phyloP scores from a whole-genome alignment of 2,888 invertebrate genomes.

The Trissolcus brochymenae region DNA sequence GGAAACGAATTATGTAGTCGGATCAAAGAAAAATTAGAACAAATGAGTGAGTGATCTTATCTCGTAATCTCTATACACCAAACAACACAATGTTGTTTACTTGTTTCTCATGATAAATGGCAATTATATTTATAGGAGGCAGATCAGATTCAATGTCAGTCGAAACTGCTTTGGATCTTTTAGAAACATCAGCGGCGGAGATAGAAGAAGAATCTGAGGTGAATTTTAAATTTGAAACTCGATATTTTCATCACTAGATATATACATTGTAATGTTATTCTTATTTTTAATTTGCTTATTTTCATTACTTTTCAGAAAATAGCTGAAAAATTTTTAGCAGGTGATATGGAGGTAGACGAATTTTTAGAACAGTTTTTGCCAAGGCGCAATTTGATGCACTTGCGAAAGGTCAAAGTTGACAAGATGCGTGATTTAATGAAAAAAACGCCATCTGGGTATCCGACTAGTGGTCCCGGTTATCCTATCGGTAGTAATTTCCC shows the following conservation, averaged over 20 bases:
- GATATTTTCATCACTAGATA: too few species aligned
- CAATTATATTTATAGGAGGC: conserved; percentile 78
- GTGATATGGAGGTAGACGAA: conserved; percentile 84
- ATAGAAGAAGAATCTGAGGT: conserved; percentile 95
- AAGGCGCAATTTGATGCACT: conserved; percentile 86
- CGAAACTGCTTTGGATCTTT: conserved; percentile 90
- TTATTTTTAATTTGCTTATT: background rate
- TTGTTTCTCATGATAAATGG: background rate
- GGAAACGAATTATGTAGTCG: conserved; percentile 82
- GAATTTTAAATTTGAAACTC: conserved; percentile 1
- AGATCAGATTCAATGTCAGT: conserved; percentile 87
- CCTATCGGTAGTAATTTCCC: conserved; percentile 76
- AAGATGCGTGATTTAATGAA: conserved; percentile 89
- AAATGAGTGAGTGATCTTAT: conserved; percentile 82
- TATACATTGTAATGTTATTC: background rate
- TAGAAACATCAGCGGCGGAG: conserved; percentile 94
- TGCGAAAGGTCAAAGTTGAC: conserved; percentile 93
- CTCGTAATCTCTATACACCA: too few species aligned
- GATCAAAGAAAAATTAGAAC: conserved; percentile 86
- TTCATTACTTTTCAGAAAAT: conserved; percentile 77
- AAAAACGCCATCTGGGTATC: conserved; percentile 70
- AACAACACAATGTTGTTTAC: background rate
- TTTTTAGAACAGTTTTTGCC: conserved; percentile 91
- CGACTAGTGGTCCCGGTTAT: conserved; percentile 67
- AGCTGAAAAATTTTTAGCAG: conserved; percentile 88